Conservation (phyloP, 2,113 vertebrate species). For the Danio rerio region DNA sequence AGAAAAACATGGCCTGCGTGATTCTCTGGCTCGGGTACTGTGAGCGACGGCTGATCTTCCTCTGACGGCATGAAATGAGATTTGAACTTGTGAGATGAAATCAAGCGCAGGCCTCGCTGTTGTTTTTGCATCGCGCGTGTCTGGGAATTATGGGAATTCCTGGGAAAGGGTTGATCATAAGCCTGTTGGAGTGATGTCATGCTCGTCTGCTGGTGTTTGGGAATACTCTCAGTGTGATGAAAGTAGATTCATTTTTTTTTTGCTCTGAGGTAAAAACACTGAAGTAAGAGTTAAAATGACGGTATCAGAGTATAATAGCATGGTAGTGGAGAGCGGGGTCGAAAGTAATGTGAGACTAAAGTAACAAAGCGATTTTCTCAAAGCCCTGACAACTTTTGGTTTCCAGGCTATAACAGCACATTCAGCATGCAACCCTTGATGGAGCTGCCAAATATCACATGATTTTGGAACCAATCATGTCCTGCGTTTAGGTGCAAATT, state of each 20-base stretch:
- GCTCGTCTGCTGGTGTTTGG: neutral
- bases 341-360: too few species aligned
- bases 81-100: conserved; percentile 75
- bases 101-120: conserved; percentile 76
- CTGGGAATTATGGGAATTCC: neutral
- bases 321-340: too few species aligned
- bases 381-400: too few species aligned
- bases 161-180: neutral
- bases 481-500: too few species aligned
- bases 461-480: too few species aligned
- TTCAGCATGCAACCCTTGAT: too few species aligned
- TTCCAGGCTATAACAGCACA: too few species aligned
- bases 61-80: conserved; percentile 76
- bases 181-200: conserved; percentile 10
- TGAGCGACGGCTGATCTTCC: conserved; percentile 73
- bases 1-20: conserved; percentile 51
- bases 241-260: neutral
- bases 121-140: conserved; percentile 50
- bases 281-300: neutral
- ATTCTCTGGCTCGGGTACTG: conserved; percentile 62
- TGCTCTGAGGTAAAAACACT: neutral
- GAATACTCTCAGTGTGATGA: neutral
- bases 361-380: too few species aligned
- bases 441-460: too few species aligned
- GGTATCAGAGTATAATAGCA: neutral